A percentile compares a stretch with the other conserved stretches of the same genome.
Evolutionary conservation across 2,113 vertebrate species (phyloP).

Genomic region (Anoplopoma fimbria): DNA sequence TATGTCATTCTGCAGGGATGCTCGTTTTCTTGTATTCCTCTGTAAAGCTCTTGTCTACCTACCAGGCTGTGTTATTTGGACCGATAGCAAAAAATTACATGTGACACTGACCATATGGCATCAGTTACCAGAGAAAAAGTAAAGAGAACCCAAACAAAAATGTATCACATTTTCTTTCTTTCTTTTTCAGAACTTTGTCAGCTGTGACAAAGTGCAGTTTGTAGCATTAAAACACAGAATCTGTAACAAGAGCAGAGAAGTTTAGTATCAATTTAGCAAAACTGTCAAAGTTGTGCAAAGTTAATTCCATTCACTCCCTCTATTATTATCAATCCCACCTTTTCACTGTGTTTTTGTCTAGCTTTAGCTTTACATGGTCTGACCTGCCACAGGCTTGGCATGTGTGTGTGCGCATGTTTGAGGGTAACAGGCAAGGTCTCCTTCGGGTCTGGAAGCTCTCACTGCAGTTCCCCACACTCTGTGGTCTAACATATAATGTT

Average conservation of each 20-base stretch:
- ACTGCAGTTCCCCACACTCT: constrained; percentile 34
- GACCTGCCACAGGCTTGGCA: constrained; percentile 39
- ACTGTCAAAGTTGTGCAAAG: constrained; percentile 49
- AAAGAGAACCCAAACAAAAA: constrained; percentile 61
- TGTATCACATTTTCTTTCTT: constrained; percentile 43
- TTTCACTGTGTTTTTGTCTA: constrained; percentile 46
- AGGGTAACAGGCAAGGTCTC: constrained; percentile 42
- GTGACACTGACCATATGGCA: constrained; percentile 75
- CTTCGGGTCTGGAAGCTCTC: constrained; percentile 59
- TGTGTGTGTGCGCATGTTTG: constrained; percentile 35
- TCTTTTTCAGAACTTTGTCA: constrained; percentile 48
- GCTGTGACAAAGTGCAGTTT: constrained; percentile 67
- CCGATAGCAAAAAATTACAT: constrained; percentile 64
- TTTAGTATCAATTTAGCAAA: constrained; percentile 54
- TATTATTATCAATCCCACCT: constrained; percentile 60
- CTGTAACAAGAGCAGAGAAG: constrained; percentile 42
- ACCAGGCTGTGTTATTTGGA: constrained; percentile 41
- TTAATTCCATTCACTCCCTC: constrained; percentile 44
- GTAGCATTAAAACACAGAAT: constrained; percentile 49
- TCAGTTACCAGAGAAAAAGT: constrained; percentile 62
- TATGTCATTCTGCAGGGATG: constrained; percentile 19
- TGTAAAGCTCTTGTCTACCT: constrained; percentile 38
- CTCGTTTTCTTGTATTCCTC: constrained; percentile 34
- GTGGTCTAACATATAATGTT: constrained; percentile 18
- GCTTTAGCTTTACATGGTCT: constrained; percentile 28